phyloP scores from a whole-genome alignment of 2,888 invertebrate species.

The Perizoma affinitatum region DNA sequence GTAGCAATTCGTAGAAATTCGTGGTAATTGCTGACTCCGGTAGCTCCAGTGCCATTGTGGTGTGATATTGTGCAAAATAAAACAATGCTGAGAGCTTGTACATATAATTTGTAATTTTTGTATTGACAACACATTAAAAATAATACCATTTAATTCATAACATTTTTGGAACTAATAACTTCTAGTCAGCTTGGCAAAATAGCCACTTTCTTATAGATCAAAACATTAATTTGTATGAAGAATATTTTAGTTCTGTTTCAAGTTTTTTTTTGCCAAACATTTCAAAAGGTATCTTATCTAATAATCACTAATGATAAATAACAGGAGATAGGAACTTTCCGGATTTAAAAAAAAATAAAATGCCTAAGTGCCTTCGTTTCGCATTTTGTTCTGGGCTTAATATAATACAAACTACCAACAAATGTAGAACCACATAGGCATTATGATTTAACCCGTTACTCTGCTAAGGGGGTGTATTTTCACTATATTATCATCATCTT shows the following conservation, averaged over 20 bases:
- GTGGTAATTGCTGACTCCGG: no score
- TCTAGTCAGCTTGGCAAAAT: no score
- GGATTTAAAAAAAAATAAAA: conserved; percentile 7
- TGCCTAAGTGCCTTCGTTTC: conserved; percentile 3
- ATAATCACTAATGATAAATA: conserved; percentile 3
- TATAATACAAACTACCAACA: conserved; percentile 11
- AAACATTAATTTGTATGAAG: no score
- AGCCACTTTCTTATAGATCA: no score
- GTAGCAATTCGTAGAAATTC: no score
- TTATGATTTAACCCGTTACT: neutral
- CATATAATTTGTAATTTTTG: conserved; percentile 33
- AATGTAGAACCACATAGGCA: conserved; percentile 5
- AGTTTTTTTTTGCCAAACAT: no score
- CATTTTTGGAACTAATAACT: conserved; percentile 2
- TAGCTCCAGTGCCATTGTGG: no score
- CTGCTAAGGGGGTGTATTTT: neutral
- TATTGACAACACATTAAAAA: conserved; percentile 30
- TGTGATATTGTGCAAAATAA: conserved; percentile 15
- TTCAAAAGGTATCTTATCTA: no score
- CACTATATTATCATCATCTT: neutral
- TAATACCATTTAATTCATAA: conserved; percentile 27
- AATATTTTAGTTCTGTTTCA: no score
- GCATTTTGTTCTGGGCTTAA: neutral
- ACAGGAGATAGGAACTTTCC: conserved; percentile 22
- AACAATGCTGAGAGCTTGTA: conserved; percentile 36